phyloP scores from a whole-genome alignment of 2,113 vertebrate species.

The Tympanuchus pallidicinctus region DNA sequence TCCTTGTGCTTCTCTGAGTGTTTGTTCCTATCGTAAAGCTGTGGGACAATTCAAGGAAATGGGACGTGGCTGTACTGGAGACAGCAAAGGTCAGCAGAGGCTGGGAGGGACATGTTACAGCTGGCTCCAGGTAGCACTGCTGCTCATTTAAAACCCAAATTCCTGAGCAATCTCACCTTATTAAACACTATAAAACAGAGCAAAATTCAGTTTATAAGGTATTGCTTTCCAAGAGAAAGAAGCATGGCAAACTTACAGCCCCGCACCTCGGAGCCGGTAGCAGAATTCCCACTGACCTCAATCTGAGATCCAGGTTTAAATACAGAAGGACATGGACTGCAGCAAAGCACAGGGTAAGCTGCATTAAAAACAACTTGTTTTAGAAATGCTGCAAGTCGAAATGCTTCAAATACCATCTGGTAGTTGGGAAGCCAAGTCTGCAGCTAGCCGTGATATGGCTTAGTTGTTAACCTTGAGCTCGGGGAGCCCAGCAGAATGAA shows the following conservation, averaged over 20 bases:
- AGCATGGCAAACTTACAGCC: not conserved
- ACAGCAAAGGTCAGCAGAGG: fast-evolving
- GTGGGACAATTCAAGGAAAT: slow-evolving; percentile 35
- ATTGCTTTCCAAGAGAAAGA: not conserved
- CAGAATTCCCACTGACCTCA: not conserved
- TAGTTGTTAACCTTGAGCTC: slow-evolving; percentile 41
- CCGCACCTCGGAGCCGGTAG: not conserved
- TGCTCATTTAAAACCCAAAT: not conserved
- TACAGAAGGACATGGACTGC: not conserved
- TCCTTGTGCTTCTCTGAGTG: not conserved
- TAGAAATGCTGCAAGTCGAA: slow-evolving; percentile 34
- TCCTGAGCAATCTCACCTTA: not conserved
- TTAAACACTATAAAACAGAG: not conserved
- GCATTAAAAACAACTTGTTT: slow-evolving; percentile 39
- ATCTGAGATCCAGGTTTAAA: not conserved
- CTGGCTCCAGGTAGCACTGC: not conserved
- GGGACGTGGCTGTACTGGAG: not conserved
- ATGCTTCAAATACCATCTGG: slow-evolving; percentile 52
- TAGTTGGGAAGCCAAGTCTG: not conserved
- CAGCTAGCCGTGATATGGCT: not conserved
- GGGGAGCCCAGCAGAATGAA: not conserved
- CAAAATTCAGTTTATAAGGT: not conserved
- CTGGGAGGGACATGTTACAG: not conserved
- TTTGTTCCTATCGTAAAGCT: not conserved
- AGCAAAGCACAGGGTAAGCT: not conserved